Evolutionary conservation across 2,797 vertebrate genomes (phyloP).

Genomic region (Arnoldichthys spilopterus): DNA sequence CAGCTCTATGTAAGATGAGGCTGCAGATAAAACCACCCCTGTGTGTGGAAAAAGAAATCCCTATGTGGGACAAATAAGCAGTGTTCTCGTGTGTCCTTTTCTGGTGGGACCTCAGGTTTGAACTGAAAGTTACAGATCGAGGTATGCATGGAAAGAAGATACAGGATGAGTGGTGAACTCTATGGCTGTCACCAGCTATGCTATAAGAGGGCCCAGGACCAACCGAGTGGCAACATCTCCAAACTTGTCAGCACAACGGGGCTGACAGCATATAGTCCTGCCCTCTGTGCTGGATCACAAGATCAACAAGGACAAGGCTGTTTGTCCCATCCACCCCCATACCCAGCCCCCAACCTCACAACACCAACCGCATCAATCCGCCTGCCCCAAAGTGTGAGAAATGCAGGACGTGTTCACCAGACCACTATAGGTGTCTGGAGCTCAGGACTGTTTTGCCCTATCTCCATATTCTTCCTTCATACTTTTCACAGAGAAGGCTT

Average conservation of each 20-base stretch:
- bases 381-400: conserved; percentile 59
- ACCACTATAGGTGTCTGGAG: conserved; percentile 56
- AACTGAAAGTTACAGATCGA: conserved; percentile 35
- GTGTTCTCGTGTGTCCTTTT: background rate
- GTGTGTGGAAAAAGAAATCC: background rate
- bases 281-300: conserved; percentile 76
- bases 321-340: conserved; percentile 56
- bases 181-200: conserved; percentile 53
- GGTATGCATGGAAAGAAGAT: conserved; percentile 57
- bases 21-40: too few species aligned
- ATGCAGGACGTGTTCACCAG: conserved; percentile 38
- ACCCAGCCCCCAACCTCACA: background rate
- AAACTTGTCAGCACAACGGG: conserved; percentile 78
- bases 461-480: conserved; percentile 58
- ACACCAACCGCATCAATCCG: conserved; percentile 61
- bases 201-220: conserved; percentile 66
- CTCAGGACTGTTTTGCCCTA: conserved; percentile 53
- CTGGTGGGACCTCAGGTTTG: background rate
- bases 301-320: conserved; percentile 78
- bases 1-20: background rate
- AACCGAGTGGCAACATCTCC: conserved; percentile 73
- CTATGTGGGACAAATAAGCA: background rate
- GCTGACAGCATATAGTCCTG: conserved; percentile 76
- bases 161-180: conserved; percentile 61
- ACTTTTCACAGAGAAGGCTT: conserved; percentile 50